Conservation (phyloP, 64 coral and sea anemone species). For the Montipora cactus region DNA sequence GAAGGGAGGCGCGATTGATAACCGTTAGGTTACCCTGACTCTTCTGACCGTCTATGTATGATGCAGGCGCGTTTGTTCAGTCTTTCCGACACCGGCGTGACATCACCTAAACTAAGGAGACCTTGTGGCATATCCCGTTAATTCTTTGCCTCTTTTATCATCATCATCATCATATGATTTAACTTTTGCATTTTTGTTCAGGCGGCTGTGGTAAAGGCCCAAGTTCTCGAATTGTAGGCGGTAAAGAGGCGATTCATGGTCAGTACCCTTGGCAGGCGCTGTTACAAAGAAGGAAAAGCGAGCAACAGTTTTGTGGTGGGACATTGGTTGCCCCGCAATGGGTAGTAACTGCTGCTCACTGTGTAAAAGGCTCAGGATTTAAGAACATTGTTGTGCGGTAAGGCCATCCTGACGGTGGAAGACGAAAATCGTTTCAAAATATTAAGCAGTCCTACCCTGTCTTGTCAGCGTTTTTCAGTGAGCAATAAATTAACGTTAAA, state of each 20-base stretch:
- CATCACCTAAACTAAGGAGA: neutral
- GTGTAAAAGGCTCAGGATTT: neutral
- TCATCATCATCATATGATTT: no score
- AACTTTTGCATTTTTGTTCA: neutral
- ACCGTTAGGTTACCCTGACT: no score
- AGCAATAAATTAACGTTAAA: no score
- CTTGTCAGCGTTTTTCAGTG: no score
- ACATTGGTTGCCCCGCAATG: neutral
- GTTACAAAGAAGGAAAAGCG: neutral
- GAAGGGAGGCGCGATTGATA: neutral
- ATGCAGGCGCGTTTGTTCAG: no score
- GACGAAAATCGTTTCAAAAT: no score
- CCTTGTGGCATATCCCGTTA: no score
- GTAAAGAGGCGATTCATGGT: neutral
- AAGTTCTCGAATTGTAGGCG: slow-evolving; percentile 35
- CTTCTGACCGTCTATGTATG: no score
- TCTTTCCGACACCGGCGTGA: no score
- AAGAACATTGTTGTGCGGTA: slow-evolving; percentile 29
- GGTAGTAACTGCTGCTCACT: slow-evolving; percentile 42
- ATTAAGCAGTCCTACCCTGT: no score
- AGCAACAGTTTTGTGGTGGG: slow-evolving; percentile 5
- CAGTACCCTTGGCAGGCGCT: slow-evolving; percentile 33
- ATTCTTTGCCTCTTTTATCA: no score
- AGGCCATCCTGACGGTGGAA: neutral
- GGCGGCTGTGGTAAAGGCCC: slow-evolving; percentile 26